Conservation (phyloP, 2,797 vertebrate species). For the Pipistrellus kuhlii region DNA sequence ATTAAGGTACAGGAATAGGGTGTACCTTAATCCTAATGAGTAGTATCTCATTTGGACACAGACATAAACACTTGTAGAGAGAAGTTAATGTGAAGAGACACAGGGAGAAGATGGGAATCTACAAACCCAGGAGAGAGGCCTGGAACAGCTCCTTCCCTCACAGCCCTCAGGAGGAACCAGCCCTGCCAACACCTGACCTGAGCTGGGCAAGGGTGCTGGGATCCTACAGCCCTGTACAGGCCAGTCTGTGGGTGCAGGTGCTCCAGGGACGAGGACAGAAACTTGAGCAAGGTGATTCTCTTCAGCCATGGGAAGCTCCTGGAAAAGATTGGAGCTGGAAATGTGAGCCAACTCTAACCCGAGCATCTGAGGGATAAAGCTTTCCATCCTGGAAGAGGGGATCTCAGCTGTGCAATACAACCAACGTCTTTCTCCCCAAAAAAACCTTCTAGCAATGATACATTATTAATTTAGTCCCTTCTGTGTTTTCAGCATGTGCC, state of each 20-base stretch:
- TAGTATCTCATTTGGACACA: not conserved
- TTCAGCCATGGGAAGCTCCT: not conserved
- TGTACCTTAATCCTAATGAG: not conserved
- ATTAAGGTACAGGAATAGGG: not conserved
- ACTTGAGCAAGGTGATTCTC: not conserved
- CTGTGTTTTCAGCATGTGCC: not conserved
- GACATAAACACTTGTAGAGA: not conserved
- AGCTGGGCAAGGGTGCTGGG: not conserved
- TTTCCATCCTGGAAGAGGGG: not conserved
- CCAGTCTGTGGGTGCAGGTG: not conserved
- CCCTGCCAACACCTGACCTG: not conserved
- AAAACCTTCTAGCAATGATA: not conserved
- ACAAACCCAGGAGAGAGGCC: not conserved
- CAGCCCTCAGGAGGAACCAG: not conserved
- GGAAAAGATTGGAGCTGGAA: not conserved
- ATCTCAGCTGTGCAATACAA: not conserved
- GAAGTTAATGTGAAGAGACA: not conserved
- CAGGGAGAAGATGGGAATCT: not conserved
- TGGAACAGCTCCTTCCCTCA: not conserved
- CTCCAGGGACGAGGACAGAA: not conserved
- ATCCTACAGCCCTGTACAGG: not conserved
- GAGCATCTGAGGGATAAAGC: not conserved
- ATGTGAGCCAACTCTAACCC: not conserved
- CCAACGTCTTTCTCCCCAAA: not conserved
- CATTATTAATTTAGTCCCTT: slow-evolving; percentile 23